Base-by-base conservation (phyloP, 2,888 invertebrate species). In the Carpatolechia fugitivella region DNA sequence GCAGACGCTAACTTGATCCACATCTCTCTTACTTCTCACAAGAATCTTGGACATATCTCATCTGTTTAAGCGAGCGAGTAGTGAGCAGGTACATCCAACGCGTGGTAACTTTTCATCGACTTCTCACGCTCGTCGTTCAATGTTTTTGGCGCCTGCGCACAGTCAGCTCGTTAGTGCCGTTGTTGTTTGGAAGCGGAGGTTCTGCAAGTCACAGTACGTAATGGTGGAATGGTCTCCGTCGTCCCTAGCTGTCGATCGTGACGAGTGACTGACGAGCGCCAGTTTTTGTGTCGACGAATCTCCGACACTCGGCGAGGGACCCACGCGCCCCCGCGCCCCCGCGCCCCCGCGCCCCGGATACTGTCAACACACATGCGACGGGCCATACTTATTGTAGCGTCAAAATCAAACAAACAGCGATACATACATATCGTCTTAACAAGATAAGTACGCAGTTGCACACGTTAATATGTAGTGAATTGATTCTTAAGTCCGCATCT, bases 151-250 rank as follows among this genome's bases (percentile, higher is more conserved):
- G 36, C 36, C 29, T 41, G 24, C n/a, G 30, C 24, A 10, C 30
- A 14, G 16, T 13, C 38, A 18, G 56, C 54, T 44, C 24, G 44
- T 44, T 44, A 44, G 44, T 24, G 30, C 31, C 10, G 13, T 3
- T 31, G 40, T 53, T 50, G 31, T 54, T 10, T 33, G 29, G 44
- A 4, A 16, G 47, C 35, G 10, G 18, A n/a, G n/a, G 33, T 49
- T 36, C 56, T 74, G 60, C 64, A 65, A 71, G 70, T 80, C 80
- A 80, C 66, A 58, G 65, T 51, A 48, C 46, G 56, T 78, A 78
- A 78, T 66, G 78, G 74, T 49, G 46, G 18, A 47, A 41, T 57
- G 50, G 41, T 36, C 18, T 24, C 24, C 24, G 3, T 3, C 24
- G 24, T 24, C 24, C 24, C 24, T 24, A 6, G 33, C 33, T 40